Evolutionary conservation across 2,113 vertebrate genomes (phyloP).

Genomic region (Elaphurus davidianus): DNA sequence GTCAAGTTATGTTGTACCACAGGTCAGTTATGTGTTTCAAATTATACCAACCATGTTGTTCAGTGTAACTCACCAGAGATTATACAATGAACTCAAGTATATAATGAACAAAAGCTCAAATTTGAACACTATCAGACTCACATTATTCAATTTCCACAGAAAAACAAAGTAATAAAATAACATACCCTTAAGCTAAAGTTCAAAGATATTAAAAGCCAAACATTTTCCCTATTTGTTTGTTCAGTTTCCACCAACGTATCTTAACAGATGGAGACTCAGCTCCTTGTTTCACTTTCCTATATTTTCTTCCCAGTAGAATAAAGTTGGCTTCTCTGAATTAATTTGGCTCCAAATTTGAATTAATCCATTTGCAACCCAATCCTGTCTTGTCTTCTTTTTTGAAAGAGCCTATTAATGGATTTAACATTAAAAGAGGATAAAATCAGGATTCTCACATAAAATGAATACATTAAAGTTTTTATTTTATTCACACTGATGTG

Average conservation of each 20-base stretch:
- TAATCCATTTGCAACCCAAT: background rate
- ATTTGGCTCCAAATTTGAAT: background rate
- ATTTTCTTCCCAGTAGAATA: background rate
- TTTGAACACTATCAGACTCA: background rate
- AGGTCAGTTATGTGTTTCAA: background rate
- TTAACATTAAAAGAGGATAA: background rate
- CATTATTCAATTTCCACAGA: background rate
- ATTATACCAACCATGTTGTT: background rate
- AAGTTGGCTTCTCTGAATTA: background rate
- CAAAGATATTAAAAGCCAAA: background rate
- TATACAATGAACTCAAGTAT: background rate
- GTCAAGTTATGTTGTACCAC: background rate
- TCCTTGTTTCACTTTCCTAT: background rate
- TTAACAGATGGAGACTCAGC: background rate
- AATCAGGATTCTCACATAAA: background rate
- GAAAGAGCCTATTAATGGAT: background rate
- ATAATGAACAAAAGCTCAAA: background rate
- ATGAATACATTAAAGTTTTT: background rate
- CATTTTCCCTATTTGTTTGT: background rate
- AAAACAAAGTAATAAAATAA: background rate
- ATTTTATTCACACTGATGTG: background rate
- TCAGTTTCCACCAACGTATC: background rate
- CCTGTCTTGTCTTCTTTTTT: background rate
- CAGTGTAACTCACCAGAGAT: background rate
- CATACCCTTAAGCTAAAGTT: background rate